Evolutionary conservation across 2,113 vertebrate species (phyloP).

Genomic region (Narcine bancroftii): DNA sequence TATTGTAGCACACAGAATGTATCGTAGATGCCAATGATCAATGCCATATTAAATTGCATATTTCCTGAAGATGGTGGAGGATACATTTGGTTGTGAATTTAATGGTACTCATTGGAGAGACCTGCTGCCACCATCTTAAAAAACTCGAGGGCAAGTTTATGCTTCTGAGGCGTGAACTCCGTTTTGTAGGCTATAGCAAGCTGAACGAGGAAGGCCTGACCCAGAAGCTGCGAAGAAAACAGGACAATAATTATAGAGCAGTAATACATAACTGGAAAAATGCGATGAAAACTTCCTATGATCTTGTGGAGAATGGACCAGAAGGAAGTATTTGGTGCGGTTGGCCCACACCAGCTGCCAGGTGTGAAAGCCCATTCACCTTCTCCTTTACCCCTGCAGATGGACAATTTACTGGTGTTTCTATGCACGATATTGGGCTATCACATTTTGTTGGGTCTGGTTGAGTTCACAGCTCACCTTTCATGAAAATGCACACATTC

Average conservation of each 20-base stretch:
- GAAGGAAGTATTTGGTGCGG: too few relatives aligned
- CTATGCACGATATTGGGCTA: not conserved
- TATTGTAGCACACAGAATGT: too few relatives aligned
- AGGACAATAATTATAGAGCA: not conserved
- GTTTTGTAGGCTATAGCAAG: accelerated
- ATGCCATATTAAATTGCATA: not conserved
- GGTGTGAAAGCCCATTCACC: too few relatives aligned
- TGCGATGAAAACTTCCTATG: not conserved
- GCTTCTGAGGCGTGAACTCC: not conserved
- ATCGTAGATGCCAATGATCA: not conserved
- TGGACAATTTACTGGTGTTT: not conserved
- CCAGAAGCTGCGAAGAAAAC: not conserved
- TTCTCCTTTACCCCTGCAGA: too few relatives aligned
- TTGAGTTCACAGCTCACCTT: not conserved
- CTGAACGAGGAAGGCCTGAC: not conserved
- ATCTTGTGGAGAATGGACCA: not conserved
- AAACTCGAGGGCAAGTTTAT: not conserved
- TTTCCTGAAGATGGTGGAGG: not conserved
- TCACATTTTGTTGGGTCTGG: not conserved
- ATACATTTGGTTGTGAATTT: not conserved
- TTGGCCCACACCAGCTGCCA: too few relatives aligned
- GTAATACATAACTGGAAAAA: not conserved
- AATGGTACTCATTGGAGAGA: not conserved
- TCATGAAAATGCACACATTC: not conserved
- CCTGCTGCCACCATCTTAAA: not conserved